These are phyloP conservation scores for Drosophila peninsularis DNA, from an alignment of 2,888 invertebrate genomes.

Conservation along the genomic window DNA sequence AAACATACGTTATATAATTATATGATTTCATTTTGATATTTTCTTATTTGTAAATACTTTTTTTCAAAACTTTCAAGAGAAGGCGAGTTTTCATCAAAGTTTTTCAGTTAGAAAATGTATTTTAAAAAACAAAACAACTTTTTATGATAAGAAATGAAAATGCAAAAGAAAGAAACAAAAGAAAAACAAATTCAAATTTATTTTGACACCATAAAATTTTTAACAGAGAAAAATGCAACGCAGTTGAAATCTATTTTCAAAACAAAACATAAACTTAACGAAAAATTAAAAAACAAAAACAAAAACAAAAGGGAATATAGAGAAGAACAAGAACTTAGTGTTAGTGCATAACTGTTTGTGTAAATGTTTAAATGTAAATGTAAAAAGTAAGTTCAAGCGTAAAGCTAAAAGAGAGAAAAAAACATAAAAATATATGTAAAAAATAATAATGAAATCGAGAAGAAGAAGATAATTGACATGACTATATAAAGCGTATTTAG, in stretches of 20 bases:
- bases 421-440: constrained; percentile 49
- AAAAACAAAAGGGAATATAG: constrained; percentile 30
- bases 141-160: not conserved
- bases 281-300: constrained; percentile 2
- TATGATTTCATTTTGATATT: constrained; percentile 9
- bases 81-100: not conserved
- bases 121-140: not conserved
- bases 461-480: constrained; percentile 8
- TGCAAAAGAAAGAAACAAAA: constrained; percentile 2
- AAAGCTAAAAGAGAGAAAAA: constrained; percentile 1
- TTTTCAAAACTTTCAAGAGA: constrained; percentile 6
- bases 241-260: constrained; percentile 46
- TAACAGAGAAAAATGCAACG: constrained; percentile 23
- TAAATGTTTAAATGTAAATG: constrained; percentile 67
- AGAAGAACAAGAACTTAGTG: constrained; percentile 39
- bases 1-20: constrained; percentile 10
- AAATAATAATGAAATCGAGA: constrained; percentile 39
- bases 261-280: constrained; percentile 24
- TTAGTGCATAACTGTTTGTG: constrained; percentile 57
- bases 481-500: constrained; percentile 50
- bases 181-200: constrained; percentile 20
- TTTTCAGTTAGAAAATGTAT: not conserved
- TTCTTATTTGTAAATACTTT: constrained; percentile 43
- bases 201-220: constrained; percentile 40
- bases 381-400: constrained; percentile 29